Evolutionary conservation across 2,888 invertebrate genomes (phyloP).

Genomic region (Leptogaster cylindrica): DNA sequence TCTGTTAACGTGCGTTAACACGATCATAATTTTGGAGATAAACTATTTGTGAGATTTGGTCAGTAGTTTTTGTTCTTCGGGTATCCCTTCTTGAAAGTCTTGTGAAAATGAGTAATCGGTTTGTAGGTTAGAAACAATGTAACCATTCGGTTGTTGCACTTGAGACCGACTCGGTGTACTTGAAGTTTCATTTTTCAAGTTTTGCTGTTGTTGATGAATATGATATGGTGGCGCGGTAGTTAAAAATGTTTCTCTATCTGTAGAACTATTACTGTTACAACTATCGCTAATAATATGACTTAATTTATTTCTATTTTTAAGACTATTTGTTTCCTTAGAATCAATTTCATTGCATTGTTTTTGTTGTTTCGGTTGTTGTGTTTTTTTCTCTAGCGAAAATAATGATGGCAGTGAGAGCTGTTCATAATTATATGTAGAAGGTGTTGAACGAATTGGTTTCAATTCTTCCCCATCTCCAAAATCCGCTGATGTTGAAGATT

Average conservation of each 20-base stretch:
- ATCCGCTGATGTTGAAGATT: slow-evolving; percentile 25
- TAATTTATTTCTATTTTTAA: slow-evolving; percentile 39
- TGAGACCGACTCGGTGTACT: background rate
- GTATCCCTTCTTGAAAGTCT: slow-evolving; percentile 17
- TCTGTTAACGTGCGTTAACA: too few relatives aligned
- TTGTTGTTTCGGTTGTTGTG: slow-evolving; percentile 36
- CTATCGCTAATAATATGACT: slow-evolving; percentile 33
- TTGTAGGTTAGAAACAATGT: slow-evolving; percentile 21
- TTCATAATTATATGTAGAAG: slow-evolving; percentile 1
- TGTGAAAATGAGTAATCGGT: slow-evolving; percentile 25
- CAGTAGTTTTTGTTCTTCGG: slow-evolving; percentile 20
- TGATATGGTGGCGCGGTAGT: slow-evolving; percentile 32
- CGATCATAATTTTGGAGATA: background rate
- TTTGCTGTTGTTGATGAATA: slow-evolving; percentile 2
- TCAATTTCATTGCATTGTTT: slow-evolving; percentile 44
- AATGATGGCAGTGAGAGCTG: slow-evolving; percentile 35
- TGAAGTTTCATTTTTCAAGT: slow-evolving; percentile 2
- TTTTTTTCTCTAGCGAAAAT: slow-evolving; percentile 24
- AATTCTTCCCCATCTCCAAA: background rate
- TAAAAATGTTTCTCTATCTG: background rate
- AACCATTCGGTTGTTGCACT: slow-evolving; percentile 32
- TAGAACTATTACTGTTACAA: slow-evolving; percentile 29
- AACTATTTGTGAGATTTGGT: slow-evolving; percentile 16
- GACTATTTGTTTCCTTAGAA: slow-evolving; percentile 43
- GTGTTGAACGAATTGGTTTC: background rate